Conservation (phyloP, 64 coral and sea anemone genomes). For the Montipora cactus region DNA sequence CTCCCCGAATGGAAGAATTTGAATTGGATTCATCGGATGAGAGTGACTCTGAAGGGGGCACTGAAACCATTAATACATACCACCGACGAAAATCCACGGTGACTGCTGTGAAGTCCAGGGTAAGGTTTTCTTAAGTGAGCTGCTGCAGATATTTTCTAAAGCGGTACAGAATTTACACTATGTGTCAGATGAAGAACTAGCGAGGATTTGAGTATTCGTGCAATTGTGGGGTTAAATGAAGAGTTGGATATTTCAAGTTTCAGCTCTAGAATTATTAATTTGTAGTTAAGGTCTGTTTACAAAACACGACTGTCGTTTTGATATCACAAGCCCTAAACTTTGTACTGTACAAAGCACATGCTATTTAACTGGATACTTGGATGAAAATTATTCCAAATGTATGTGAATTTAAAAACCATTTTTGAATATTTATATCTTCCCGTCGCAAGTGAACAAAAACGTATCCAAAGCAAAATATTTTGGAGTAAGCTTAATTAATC, state of each 20-base stretch:
- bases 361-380: neutral
- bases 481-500: neutral
- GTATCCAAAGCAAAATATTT: neutral
- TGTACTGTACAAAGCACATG: neutral
- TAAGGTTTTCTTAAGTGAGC: constrained; percentile 31
- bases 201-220: neutral
- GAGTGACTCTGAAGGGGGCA: constrained; percentile 81
- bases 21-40: constrained; percentile 92
- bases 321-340: too few relatives aligned
- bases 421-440: neutral
- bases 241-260: neutral
- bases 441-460: neutral
- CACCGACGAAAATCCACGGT: constrained; percentile 92
- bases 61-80: constrained; percentile 77
- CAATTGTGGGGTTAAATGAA: neutral
- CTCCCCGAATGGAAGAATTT: constrained; percentile 75
- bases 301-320: neutral
- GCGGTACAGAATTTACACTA: neutral
- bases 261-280: constrained; percentile 21
- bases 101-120: constrained; percentile 75
- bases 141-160: constrained; percentile 5
- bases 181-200: neutral
- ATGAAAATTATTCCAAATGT: neutral
- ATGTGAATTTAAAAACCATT: neutral
- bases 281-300: constrained; percentile 37